phyloP scores from a whole-genome alignment of 2,888 invertebrate species.

The Agrotis exclamationis region DNA sequence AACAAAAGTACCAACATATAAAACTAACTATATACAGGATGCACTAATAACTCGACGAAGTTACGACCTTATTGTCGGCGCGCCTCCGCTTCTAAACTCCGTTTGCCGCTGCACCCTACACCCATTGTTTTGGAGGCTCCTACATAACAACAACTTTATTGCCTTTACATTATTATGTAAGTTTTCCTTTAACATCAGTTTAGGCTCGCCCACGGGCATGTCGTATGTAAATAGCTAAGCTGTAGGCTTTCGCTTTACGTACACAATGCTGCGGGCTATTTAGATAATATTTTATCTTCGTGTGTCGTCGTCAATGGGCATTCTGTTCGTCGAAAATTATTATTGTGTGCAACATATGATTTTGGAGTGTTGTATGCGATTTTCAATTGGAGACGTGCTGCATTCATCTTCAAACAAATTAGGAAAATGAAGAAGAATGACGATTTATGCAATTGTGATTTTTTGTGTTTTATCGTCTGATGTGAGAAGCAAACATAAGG shows the following conservation, averaged over 20 bases:
- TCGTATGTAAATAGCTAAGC: conserved; percentile 38
- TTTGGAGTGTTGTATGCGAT: background rate
- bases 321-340: conserved; percentile 8
- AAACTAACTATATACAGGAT: background rate
- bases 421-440: too few species aligned
- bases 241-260: conserved; percentile 41
- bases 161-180: conserved; percentile 55
- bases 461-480: too few species aligned
- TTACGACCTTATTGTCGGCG: conserved; percentile 56
- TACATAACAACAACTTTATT: conserved; percentile 58
- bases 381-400: too few species aligned
- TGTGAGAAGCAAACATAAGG: too few species aligned
- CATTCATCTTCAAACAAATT: too few species aligned
- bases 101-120: conserved; percentile 74
- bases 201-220: conserved; percentile 54
- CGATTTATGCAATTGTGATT: too few species aligned
- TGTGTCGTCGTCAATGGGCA: conserved; percentile 9
- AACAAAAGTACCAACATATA: conserved; percentile 11
- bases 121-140: conserved; percentile 69
- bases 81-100: conserved; percentile 51
- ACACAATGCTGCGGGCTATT: conserved; percentile 34
- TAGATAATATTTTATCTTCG: conserved; percentile 18
- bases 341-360: background rate
- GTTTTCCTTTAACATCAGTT: conserved; percentile 51
- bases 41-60: conserved; percentile 24